Evolutionary conservation across 2,797 vertebrate species (phyloP).

Genomic region (Chromis chromis): DNA sequence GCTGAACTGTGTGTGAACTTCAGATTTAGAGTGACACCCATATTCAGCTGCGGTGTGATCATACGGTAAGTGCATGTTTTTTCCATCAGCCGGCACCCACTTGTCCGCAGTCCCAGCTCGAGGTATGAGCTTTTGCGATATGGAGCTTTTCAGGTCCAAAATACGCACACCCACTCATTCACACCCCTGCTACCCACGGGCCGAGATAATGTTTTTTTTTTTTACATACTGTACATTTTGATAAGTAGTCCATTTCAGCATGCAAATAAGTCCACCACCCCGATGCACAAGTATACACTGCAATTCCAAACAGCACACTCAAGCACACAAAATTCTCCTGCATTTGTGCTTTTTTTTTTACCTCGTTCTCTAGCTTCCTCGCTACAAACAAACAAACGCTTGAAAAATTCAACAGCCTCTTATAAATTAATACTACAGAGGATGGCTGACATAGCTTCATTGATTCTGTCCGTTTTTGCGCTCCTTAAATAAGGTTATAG

Average conservation of each 20-base stretch:
- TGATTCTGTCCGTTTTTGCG: conserved; percentile 21
- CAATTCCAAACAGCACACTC: conserved; percentile 24
- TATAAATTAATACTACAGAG: conserved; percentile 73
- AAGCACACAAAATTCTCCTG: conserved; percentile 23
- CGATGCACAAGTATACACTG: conserved; percentile 19
- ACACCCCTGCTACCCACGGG: conserved; percentile 45
- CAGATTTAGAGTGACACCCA: conserved; percentile 47
- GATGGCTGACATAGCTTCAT: conserved; percentile 27
- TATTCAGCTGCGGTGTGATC: conserved; percentile 52
- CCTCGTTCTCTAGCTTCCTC: conserved; percentile 65
- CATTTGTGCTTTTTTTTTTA: conserved; percentile 51
- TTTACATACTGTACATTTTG: conserved; percentile 49
- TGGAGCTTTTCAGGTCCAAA: conserved; percentile 71
- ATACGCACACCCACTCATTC: conserved; percentile 74
- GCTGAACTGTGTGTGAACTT: conserved; percentile 58
- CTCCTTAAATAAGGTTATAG: conserved; percentile 48
- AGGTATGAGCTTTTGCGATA: conserved; percentile 71
- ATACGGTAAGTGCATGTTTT: conserved; percentile 61
- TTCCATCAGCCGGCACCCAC: conserved; percentile 80
- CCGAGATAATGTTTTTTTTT: conserved; percentile 39
- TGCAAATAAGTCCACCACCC: conserved; percentile 34
- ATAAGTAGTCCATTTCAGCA: conserved; percentile 48
- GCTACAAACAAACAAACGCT: conserved; percentile 74
- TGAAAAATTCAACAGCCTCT: conserved; percentile 77
- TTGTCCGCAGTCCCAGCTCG: conserved; percentile 70